Percentiles rank a stretch among this genome's conserved stretches.
Conservation (phyloP, 2,888 invertebrate genomes). For the Chloroclystis v-ata region DNA sequence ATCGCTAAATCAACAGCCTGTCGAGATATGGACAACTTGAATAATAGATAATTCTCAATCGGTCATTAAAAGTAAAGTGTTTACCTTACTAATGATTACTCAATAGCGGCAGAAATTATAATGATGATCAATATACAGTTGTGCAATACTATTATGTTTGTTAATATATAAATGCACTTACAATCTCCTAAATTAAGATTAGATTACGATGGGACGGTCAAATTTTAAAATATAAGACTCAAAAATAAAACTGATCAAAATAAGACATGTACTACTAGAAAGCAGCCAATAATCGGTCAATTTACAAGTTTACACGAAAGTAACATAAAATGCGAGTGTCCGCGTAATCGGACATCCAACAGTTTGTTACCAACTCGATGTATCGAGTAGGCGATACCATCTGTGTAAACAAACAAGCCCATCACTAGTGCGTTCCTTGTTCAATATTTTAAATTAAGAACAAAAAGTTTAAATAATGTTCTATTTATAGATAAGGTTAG, state of each 20-base stretch:
- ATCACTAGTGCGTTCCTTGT: slow-evolving; percentile 44
- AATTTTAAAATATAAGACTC: too few relatives aligned
- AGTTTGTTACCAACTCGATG: slow-evolving; percentile 37
- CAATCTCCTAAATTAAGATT: too few relatives aligned
- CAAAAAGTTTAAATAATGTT: neutral
- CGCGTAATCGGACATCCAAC: slow-evolving; percentile 53
- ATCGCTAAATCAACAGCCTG: too few relatives aligned
- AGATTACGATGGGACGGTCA: too few relatives aligned
- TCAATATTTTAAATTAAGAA: slow-evolving; percentile 29
- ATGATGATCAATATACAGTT: too few relatives aligned
- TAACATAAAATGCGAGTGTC: slow-evolving; percentile 50
- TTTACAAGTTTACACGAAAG: slow-evolving; percentile 50
- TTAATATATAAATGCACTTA: too few relatives aligned
- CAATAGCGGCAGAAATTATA: too few relatives aligned
- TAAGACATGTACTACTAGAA: slow-evolving; percentile 30
- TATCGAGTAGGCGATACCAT: slow-evolving; percentile 30
- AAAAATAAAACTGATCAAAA: neutral
- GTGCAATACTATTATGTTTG: too few relatives aligned
- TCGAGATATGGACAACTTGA: too few relatives aligned
- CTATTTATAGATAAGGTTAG: slow-evolving; percentile 13
- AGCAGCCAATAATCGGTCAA: slow-evolving; percentile 53
- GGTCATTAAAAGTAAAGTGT: too few relatives aligned
- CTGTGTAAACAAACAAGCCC: slow-evolving; percentile 53
- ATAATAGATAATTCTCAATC: too few relatives aligned
- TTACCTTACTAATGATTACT: too few relatives aligned